Evolutionary conservation across 2,888 invertebrate species (phyloP).

Genomic region (Muschampia plurimacula): DNA sequence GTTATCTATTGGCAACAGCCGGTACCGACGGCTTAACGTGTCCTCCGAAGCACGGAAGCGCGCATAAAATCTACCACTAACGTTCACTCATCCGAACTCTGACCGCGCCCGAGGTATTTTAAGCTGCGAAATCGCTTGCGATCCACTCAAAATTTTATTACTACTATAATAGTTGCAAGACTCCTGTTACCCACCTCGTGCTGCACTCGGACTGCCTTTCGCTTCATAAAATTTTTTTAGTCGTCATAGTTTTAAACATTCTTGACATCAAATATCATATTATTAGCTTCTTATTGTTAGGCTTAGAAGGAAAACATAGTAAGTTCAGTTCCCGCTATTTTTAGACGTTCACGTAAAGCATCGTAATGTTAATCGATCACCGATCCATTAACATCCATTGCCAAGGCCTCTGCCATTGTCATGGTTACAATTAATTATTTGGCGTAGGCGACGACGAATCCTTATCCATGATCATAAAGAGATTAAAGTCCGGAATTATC

Average conservation of each 20-base stretch:
- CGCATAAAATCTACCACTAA: no score
- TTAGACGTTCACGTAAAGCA: conserved; percentile 5
- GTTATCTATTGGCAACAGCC: no score
- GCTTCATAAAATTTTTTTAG: neutral
- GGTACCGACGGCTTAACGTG: no score
- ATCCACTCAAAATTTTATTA: no score
- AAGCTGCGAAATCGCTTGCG: no score
- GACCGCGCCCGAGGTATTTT: no score
- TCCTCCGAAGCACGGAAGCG: no score
- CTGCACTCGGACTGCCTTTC: no score
- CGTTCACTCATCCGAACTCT: no score
- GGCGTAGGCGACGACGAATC: neutral
- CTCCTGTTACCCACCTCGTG: no score
- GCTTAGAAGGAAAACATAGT: conserved; percentile 27
- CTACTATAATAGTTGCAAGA: no score
- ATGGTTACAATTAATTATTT: neutral
- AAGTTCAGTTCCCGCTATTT: conserved; percentile 16
- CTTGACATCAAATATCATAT: conserved; percentile 5
- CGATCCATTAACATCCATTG: neutral
- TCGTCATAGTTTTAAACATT: neutral
- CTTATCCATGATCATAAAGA: neutral
- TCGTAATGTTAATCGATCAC: neutral
- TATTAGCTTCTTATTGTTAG: conserved; percentile 6
- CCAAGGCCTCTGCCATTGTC: neutral
- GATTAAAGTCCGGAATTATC: conserved; percentile 3